phyloP scores from a whole-genome alignment of 2,113 vertebrate genomes.

The Rhinichthys klamathensis region DNA sequence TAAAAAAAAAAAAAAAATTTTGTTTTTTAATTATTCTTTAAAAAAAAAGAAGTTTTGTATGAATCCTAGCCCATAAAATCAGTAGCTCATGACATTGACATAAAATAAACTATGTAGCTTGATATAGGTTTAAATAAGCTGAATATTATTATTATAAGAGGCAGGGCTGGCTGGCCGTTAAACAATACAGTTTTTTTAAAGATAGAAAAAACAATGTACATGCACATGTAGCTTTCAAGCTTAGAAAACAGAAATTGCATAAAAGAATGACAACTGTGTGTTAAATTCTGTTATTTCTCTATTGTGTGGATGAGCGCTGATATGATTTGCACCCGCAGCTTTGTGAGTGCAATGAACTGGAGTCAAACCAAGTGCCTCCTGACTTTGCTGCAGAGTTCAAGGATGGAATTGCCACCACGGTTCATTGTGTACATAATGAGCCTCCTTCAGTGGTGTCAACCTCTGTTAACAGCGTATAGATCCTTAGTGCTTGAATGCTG shows the following conservation, averaged over 20 bases:
- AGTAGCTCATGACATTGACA: too few relatives aligned
- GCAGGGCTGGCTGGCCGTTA: too few relatives aligned
- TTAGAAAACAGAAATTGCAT: not conserved
- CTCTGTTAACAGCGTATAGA: slow-evolving; percentile 51
- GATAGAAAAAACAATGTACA: not conserved
- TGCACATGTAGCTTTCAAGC: not conserved
- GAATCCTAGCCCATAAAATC: too few relatives aligned
- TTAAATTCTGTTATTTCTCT: not conserved
- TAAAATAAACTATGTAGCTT: too few relatives aligned
- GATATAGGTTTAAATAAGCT: not conserved
- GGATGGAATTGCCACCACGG: slow-evolving; percentile 46
- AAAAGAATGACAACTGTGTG: not conserved
- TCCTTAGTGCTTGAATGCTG: slow-evolving; percentile 27
- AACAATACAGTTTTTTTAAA: not conserved
- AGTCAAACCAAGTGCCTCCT: slow-evolving; percentile 20
- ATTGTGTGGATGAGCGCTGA: not conserved
- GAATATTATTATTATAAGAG: not conserved
- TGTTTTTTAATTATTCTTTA: too few relatives aligned
- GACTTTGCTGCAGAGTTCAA: slow-evolving; percentile 34
- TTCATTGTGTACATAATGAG: slow-evolving; percentile 62
- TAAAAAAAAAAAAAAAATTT: too few relatives aligned
- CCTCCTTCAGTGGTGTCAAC: slow-evolving; percentile 47
- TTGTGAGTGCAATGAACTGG: slow-evolving; percentile 29
- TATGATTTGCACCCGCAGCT: slow-evolving; percentile 11
- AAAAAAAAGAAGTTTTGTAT: too few relatives aligned